Percentiles rank a stretch among this genome's conserved stretches.
Conservation (phyloP, 53 echinoderm and acorn worm genomes). For the Pentamera pediparva region DNA sequence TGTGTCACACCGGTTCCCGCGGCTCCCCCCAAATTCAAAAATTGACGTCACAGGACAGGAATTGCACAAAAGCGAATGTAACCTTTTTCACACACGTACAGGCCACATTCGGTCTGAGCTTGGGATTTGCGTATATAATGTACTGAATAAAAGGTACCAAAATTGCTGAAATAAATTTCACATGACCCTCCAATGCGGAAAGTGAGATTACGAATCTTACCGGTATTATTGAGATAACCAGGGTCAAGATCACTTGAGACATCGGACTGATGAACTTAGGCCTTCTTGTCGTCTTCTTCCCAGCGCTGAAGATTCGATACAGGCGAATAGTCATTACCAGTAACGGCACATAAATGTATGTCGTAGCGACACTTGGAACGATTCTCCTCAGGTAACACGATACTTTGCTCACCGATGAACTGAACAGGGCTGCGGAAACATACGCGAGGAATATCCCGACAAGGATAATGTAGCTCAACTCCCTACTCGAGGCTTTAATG, state of each 20-base stretch:
- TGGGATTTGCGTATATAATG: too few species aligned
- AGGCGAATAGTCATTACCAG: constrained; percentile 74
- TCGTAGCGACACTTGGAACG: constrained; percentile 50
- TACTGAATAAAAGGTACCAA: not conserved
- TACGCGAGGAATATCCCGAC: constrained; percentile 62
- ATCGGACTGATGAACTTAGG: constrained; percentile 71
- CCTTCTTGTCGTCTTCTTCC: constrained; percentile 60
- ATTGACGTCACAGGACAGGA: too few species aligned
- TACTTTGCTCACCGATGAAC: not conserved
- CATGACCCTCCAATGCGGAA: not conserved
- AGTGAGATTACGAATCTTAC: constrained; percentile 42
- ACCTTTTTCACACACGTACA: too few species aligned
- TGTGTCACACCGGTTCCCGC: too few species aligned
- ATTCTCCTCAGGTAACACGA: constrained; percentile 28
- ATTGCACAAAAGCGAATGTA: too few species aligned
- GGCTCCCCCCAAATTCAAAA: too few species aligned
- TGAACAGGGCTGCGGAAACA: not conserved
- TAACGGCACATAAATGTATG: constrained; percentile 72
- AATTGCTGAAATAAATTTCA: too few species aligned
- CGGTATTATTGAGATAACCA: constrained; percentile 44
- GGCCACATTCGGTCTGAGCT: too few species aligned
- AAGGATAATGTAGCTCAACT: constrained; percentile 77
- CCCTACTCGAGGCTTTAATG: constrained; percentile 78
- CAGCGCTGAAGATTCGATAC: constrained; percentile 68
- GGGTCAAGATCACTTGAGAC: constrained; percentile 59